Evolutionary conservation across 2,888 invertebrate genomes (phyloP), one percentile per base, ranked within the genome.

Genomic region (Crioceris asparagi): DNA sequence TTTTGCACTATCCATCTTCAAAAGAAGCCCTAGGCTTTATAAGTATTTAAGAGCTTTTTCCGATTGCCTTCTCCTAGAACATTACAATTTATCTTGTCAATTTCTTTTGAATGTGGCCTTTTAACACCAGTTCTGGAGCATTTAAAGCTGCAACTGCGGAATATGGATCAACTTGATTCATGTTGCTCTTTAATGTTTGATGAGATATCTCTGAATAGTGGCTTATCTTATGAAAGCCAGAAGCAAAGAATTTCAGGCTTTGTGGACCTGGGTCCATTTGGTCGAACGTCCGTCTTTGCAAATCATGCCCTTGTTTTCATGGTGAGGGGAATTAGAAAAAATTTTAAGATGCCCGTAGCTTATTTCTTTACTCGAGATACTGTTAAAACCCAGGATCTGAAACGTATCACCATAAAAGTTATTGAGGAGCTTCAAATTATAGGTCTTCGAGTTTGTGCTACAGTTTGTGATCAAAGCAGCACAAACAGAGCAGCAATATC

Each of bases 151-250:
- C 18, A 36, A 31, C 39, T 39, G 7, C 29, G 36, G 10, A 16
- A 35, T 8, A 46, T 49, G 45, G 29, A 43, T 26, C 32, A 41
- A 16, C 39, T 45, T 15, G 43, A 49, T 33, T 25, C 34, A 6
- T 34, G 40, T 31, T 46, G 45, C 32, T 29, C 43, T 12, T n/a
- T 51, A 25, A 46, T 48, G 32, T 50, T 50, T 29, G 51, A 51
- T 37, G 47, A 51, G 40, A 40, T 50, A n/a, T 32, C 43, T 17
- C 27, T 50, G 6, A 36, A 29, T 32, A 32, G 27, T 16, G 44
- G 44, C 2, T 43, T 48, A 18, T 18, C 44, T 15, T 49, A 43
- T 40, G 43, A 48, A 29, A 32, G 32, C 5, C 17, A 32, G 11
- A 30, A 23, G 12, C 35, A 41, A 27, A 29, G 10, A 7, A 40